phyloP scores from a whole-genome alignment of 2,888 invertebrate species.

The Xanthia icteritia region DNA sequence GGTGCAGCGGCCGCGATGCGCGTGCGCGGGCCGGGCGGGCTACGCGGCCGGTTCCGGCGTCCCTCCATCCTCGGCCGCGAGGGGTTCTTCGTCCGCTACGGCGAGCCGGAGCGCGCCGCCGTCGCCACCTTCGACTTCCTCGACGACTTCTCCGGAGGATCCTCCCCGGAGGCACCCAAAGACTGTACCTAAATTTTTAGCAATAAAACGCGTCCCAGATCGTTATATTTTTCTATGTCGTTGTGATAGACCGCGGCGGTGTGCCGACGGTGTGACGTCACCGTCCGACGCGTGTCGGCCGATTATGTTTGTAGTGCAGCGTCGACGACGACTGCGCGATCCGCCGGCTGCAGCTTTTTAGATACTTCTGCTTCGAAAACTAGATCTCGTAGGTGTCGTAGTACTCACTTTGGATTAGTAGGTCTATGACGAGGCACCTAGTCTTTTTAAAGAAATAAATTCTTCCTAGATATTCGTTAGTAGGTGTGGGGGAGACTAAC shows the following conservation, averaged over 20 bases:
- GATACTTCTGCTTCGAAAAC: conserved; percentile 74
- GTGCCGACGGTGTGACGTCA: conserved; percentile 59
- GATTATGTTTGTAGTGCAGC: conserved; percentile 60
- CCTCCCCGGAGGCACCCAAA: conserved; percentile 86
- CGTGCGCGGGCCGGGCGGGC: conserved; percentile 89
- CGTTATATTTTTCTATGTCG: conserved; percentile 84
- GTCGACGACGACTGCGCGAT: conserved; percentile 76
- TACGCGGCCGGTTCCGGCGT: conserved; percentile 87
- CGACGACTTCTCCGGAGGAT: conserved; percentile 91
- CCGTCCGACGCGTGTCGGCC: conserved; percentile 59
- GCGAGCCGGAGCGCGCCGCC: conserved; percentile 94
- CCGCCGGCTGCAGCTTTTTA: conserved; percentile 86
- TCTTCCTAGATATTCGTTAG: conserved; percentile 77
- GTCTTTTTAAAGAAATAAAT: conserved; percentile 72
- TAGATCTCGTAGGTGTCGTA: conserved; percentile 80
- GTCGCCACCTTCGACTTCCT: conserved; percentile 95
- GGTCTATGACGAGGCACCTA: conserved; percentile 78
- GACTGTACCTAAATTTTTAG: conserved; percentile 84
- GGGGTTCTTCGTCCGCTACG: conserved; percentile 94
- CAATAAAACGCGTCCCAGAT: conserved; percentile 82
- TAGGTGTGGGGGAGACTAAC: conserved; percentile 71
- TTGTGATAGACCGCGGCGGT: conserved; percentile 77
- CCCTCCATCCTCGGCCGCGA: conserved; percentile 94
- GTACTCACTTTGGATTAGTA: conserved; percentile 76
- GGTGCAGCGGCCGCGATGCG: conserved; percentile 91